Percentiles rank a stretch among this genome's conserved stretches.
Conservation (phyloP, 2,113 vertebrate genomes). For the Varanus salvator region DNA sequence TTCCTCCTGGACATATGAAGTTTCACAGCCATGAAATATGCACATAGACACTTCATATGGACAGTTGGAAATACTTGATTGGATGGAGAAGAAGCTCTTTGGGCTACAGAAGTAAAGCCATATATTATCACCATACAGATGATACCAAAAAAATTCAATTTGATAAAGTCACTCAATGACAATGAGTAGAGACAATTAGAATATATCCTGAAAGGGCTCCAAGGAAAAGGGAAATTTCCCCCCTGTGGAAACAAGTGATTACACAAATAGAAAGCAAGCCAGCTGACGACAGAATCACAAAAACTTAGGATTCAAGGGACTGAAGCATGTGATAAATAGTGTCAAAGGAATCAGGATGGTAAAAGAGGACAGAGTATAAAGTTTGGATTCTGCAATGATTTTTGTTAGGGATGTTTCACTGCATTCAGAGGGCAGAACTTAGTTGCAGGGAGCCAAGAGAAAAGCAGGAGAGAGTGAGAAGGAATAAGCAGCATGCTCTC, state of each 20-base stretch:
- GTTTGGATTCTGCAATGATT: background rate
- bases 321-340: background rate
- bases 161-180: background rate
- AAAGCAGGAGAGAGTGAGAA: background rate
- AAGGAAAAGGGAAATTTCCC: background rate
- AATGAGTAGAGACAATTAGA: background rate
- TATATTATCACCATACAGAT: background rate
- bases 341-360: background rate
- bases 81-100: background rate
- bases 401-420: background rate
- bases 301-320: background rate
- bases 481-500: background rate
- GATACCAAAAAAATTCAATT: background rate
- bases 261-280: background rate
- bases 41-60: background rate
- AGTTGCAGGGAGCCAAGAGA: background rate
- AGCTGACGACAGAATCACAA: background rate
- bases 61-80: background rate
- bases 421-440: background rate
- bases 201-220: background rate
- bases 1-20: background rate
- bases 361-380: background rate
- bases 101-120: background rate
- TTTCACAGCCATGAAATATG: background rate
- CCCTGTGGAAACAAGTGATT: background rate